Percentiles rank a stretch among this genome's conserved stretches.
These are phyloP conservation scores for Creontiades dilutus DNA, from an alignment of 2,888 invertebrate species.

Conservation along the genomic window DNA sequence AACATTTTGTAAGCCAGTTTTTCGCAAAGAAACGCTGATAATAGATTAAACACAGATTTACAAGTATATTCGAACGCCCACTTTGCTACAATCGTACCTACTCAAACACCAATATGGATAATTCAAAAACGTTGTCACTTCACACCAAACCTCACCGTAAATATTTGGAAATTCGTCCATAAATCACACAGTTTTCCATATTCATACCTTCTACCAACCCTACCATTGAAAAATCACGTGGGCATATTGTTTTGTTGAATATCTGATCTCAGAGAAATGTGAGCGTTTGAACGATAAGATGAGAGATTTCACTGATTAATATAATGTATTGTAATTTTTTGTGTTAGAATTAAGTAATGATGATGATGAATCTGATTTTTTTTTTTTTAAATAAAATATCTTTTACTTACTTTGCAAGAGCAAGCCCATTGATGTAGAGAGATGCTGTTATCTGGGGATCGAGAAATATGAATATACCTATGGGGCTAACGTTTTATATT, in stretches of 20 bases:
- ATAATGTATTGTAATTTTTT: conserved; percentile 6
- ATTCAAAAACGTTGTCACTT: no score
- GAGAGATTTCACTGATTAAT: background rate
- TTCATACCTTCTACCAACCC: no score
- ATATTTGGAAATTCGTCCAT: no score
- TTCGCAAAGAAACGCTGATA: no score
- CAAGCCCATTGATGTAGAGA: background rate
- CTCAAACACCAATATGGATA: no score
- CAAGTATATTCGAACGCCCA: no score
- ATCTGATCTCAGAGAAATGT: conserved; percentile 30
- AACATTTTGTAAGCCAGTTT: no score
- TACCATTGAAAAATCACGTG: background rate
- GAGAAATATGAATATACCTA: background rate
- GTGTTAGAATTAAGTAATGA: background rate
- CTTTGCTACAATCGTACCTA: no score
- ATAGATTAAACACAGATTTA: no score
- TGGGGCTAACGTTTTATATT: background rate
- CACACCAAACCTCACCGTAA: no score
- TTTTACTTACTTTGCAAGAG: background rate
- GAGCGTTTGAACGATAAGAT: background rate
- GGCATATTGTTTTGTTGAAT: conserved; percentile 20
- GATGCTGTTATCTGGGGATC: background rate
- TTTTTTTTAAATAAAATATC: background rate
- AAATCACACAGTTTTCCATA: no score
- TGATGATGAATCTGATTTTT: background rate